A percentile compares a stretch with the other conserved stretches of the same genome.
Evolutionary conservation across 2,888 invertebrate genomes (phyloP).

Genomic region (Aphodius granarius): DNA sequence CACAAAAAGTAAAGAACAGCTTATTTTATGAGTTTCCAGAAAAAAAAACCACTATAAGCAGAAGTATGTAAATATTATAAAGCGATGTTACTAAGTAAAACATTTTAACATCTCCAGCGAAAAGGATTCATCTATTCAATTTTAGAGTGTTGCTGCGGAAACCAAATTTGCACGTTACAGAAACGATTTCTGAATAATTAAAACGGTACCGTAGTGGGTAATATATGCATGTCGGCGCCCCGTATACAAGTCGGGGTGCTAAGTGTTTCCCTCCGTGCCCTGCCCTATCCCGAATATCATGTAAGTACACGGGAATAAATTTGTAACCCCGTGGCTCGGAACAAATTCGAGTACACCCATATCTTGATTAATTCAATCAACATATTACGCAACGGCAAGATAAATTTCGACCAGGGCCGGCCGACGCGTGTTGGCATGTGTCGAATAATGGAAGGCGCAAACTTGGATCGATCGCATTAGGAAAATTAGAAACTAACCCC

Average conservation of each 20-base stretch:
- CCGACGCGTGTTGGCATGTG: not conserved
- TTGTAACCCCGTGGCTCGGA: constrained; percentile 20
- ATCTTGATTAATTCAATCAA: constrained; percentile 30
- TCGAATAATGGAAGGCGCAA: not conserved
- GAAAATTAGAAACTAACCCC: constrained; percentile 6
- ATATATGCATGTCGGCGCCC: not conserved
- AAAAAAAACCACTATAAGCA: too few relatives aligned
- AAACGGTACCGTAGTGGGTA: not conserved
- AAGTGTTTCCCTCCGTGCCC: not conserved
- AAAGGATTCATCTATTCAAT: not conserved
- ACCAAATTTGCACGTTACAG: not conserved
- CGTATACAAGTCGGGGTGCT: not conserved
- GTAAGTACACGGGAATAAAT: constrained; percentile 18
- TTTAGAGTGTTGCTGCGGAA: not conserved
- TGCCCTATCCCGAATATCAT: not conserved
- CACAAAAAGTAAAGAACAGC: too few relatives aligned
- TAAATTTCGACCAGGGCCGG: not conserved
- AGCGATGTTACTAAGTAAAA: not conserved
- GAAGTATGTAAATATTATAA: not conserved
- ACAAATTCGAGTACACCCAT: constrained; percentile 22
- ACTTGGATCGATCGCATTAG: not conserved
- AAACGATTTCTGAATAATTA: not conserved
- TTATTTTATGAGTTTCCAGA: too few relatives aligned
- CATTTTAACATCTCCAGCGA: not conserved
- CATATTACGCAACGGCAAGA: not conserved